Conservation (phyloP, 2,888 invertebrate species). For the Drosophila meridiana region DNA sequence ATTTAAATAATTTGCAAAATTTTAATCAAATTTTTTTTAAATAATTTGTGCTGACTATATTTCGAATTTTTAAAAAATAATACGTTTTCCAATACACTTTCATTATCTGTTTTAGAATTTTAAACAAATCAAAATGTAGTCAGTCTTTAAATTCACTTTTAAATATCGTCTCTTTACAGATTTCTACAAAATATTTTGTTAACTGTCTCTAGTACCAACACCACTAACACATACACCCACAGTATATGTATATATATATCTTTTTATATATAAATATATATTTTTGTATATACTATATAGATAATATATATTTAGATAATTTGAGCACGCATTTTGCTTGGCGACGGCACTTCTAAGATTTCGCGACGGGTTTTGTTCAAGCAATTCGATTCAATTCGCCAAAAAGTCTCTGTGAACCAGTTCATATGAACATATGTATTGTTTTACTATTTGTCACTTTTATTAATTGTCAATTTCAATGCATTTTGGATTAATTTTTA, state of each 20-base stretch:
- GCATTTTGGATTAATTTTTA: background rate
- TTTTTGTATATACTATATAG: constrained; percentile 2
- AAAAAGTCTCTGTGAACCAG: constrained; percentile 3
- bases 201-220: constrained; percentile 2
- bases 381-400: background rate
- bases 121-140: background rate
- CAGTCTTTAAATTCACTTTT: background rate
- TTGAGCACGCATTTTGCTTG: constrained; percentile 29
- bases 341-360: constrained; percentile 72
- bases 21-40: background rate
- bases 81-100: background rate
- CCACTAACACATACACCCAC: constrained; percentile 10
- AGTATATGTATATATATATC: background rate
- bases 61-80: background rate
- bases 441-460: background rate
- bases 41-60: background rate
- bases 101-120: background rate
- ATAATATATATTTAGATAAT: constrained; percentile 1
- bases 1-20: too few relatives aligned
- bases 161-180: background rate
- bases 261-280: background rate
- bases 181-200: background rate
- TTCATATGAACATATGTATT: background rate
- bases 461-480: background rate
- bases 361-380: constrained; percentile 43